These are phyloP conservation scores for Sarcophilus harrisii DNA, from an alignment of 2,797 vertebrate species.

Conservation along the genomic window DNA sequence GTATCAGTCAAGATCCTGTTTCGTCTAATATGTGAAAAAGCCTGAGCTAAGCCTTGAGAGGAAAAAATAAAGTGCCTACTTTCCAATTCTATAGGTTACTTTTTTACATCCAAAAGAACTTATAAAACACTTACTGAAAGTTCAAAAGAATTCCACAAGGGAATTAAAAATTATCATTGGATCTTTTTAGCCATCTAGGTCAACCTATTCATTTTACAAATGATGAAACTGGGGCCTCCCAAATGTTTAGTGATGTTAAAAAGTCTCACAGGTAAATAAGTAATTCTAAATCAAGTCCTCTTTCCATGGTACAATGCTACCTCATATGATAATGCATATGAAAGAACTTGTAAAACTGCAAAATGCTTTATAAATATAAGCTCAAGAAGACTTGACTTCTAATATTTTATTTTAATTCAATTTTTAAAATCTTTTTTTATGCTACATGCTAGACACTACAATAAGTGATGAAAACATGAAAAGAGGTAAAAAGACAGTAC, in stretches of 20 bases:
- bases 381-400: neutral
- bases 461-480: neutral
- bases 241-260: neutral
- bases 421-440: neutral
- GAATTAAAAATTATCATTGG: conserved; percentile 27
- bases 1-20: conserved; percentile 55
- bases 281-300: neutral
- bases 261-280: neutral
- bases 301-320: neutral
- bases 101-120: conserved; percentile 29
- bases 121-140: conserved; percentile 26
- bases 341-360: neutral
- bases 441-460: neutral
- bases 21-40: conserved; percentile 46
- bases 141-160: conserved; percentile 38
- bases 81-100: neutral
- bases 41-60: neutral
- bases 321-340: neutral
- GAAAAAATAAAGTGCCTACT: conserved; percentile 9
- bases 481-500: too few relatives aligned
- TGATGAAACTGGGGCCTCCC: neutral
- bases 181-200: neutral
- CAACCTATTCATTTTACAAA: neutral
- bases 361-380: neutral
- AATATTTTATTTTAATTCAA: neutral